Conservation (phyloP, 2,797 vertebrate genomes). For the Triplophysa yarkandensis region DNA sequence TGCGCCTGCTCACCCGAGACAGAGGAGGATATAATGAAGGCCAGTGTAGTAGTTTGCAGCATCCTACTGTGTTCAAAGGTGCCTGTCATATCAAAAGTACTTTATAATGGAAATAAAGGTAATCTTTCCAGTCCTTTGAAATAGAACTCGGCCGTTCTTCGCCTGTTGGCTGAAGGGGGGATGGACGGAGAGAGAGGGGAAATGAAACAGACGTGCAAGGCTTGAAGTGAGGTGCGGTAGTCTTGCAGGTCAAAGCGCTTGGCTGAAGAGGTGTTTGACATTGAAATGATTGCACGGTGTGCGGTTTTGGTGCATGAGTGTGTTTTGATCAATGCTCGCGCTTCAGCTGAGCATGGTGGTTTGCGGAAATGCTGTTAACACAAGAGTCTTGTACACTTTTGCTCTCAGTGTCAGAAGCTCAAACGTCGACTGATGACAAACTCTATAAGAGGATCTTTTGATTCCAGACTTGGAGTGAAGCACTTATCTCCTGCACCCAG, state of each 20-base stretch:
- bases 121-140: slow-evolving; percentile 73
- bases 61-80: slow-evolving; percentile 80
- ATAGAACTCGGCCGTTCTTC: slow-evolving; percentile 58
- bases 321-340: slow-evolving; percentile 33
- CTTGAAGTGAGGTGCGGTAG: slow-evolving; percentile 40
- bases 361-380: slow-evolving; percentile 36
- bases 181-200: slow-evolving; percentile 40
- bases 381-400: slow-evolving; percentile 34
- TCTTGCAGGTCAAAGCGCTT: slow-evolving; percentile 44
- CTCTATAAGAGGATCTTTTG: slow-evolving; percentile 21
- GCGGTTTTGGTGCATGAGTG: slow-evolving; percentile 11
- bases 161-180: slow-evolving; percentile 56
- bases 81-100: slow-evolving; percentile 69
- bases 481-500: slow-evolving; percentile 46
- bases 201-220: slow-evolving; percentile 36
- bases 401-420: slow-evolving; percentile 39
- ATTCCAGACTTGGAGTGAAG: slow-evolving; percentile 35
- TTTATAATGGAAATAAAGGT: slow-evolving; percentile 79
- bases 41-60: slow-evolving; percentile 63
- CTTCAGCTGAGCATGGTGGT: slow-evolving; percentile 37
- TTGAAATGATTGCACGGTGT: slow-evolving; percentile 46
- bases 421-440: slow-evolving; percentile 43
- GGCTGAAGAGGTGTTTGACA: slow-evolving; percentile 39
- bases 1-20: slow-evolving; percentile 67
- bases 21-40: slow-evolving; percentile 72